Percentiles rank a stretch among this genome's conserved stretches.
phyloP scores from a whole-genome alignment of 2,113 vertebrate genomes.

The Elanoides forficatus region DNA sequence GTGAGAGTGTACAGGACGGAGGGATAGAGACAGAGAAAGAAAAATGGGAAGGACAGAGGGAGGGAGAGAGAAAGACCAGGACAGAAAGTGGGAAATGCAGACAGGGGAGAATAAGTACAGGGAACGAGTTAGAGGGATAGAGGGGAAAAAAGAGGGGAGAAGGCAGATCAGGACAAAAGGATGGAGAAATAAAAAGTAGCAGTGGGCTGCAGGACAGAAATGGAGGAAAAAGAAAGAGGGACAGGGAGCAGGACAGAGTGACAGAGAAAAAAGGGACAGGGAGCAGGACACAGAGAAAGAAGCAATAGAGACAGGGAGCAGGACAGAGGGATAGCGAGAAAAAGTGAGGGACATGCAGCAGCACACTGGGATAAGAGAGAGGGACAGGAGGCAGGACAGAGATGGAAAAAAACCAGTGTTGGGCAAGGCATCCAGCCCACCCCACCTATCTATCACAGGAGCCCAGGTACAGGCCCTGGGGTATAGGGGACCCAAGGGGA shows the following conservation, averaged over 20 bases:
- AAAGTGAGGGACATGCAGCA: background rate
- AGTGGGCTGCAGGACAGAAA: background rate
- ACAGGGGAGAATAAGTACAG: background rate
- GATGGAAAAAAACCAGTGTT: background rate
- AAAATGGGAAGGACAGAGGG: background rate
- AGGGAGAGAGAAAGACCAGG: background rate
- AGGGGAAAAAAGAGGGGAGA: background rate
- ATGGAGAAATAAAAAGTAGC: background rate
- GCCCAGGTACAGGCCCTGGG: background rate
- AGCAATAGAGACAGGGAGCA: background rate
- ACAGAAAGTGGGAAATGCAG: background rate
- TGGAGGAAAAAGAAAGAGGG: background rate
- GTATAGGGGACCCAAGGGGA: background rate
- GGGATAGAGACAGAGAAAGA: background rate
- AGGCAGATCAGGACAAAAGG: background rate
- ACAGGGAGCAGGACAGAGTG: background rate
- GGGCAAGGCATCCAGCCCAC: accelerated
- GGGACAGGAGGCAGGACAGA: background rate
- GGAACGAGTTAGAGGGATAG: background rate
- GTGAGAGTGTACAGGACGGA: background rate
- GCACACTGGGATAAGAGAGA: background rate
- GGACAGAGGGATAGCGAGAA: background rate
- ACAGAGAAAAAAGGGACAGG: background rate
- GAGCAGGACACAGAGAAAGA: background rate
- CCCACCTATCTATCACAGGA: too few species aligned